phyloP scores from a whole-genome alignment of 2,113 vertebrate genomes.

The Orthonyx spaldingii region DNA sequence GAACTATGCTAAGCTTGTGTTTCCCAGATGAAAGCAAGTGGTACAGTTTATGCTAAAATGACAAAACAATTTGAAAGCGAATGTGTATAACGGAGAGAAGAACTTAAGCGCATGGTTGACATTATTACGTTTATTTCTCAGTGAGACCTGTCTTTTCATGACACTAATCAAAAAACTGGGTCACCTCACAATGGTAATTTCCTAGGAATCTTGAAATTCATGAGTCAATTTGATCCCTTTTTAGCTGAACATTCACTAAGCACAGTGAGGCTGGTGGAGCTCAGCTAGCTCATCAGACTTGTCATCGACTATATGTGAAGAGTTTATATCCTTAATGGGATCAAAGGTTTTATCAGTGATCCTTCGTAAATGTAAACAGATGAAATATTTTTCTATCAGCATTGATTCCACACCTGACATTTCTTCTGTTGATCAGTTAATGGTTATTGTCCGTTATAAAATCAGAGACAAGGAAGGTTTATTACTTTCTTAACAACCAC shows the following conservation, averaged over 20 bases:
- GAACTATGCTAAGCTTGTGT: slow-evolving; percentile 65
- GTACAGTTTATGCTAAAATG: slow-evolving; percentile 72
- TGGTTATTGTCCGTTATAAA: slow-evolving; percentile 68
- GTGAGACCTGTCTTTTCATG: slow-evolving; percentile 71
- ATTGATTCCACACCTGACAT: slow-evolving; percentile 71
- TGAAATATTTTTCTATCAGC: slow-evolving; percentile 67
- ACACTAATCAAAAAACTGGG: slow-evolving; percentile 76
- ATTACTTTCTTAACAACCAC: slow-evolving; percentile 58
- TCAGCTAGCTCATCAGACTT: slow-evolving; percentile 61
- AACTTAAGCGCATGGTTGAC: slow-evolving; percentile 68
- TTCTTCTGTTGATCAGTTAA: slow-evolving; percentile 71
- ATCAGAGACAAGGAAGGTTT: slow-evolving; percentile 55
- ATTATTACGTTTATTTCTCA: slow-evolving; percentile 70
- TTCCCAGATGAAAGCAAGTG: slow-evolving; percentile 65
- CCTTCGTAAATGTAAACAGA: slow-evolving; percentile 68
- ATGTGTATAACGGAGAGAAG: slow-evolving; percentile 64
- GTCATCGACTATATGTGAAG: slow-evolving; percentile 71
- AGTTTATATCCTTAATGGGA: slow-evolving; percentile 78
- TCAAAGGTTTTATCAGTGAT: slow-evolving; percentile 74
- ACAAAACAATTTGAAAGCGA: slow-evolving; percentile 72
- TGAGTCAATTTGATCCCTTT: slow-evolving; percentile 71
- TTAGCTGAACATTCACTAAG: slow-evolving; percentile 64
- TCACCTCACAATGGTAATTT: slow-evolving; percentile 75
- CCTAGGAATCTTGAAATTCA: slow-evolving; percentile 70
- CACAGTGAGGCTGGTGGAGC: slow-evolving; percentile 50